Base-by-base conservation (phyloP, 2,888 invertebrate genomes). In the Drosophila algonquin region DNA sequence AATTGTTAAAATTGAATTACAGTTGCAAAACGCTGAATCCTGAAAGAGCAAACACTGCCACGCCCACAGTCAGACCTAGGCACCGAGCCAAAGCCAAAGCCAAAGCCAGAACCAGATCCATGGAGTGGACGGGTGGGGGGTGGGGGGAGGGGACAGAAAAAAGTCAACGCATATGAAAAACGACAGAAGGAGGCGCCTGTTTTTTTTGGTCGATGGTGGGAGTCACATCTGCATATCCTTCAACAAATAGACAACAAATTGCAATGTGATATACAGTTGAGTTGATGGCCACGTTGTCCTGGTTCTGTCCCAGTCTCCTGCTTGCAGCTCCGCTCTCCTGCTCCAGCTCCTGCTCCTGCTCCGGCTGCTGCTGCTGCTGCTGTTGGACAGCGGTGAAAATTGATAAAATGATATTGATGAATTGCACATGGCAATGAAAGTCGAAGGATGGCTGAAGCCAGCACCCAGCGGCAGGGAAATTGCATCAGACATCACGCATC, bases 341-440 rank as follows among this genome's bases (percentile, higher is more conserved):
- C 46, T 63, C 55, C 63, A 70, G 80, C n/a, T n/a, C n/a, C n/a
- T n/a, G n/a, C n/a, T n/a, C 21, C 58, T 52, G 51, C 55, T 47
- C 24, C 3, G 1, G 27, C 12, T 16, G 5, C n/a, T n/a, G n/a
- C 16, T 10, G 24, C 54, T 45, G 27, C 47, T 47, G 55, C 65
- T 75, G 83, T 82, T 82, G 81, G 83, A 84, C 83, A 87, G 80
- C 83, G 82, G 86, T 89, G 90, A 87, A 90, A 90, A 90, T 90
- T 90, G 90, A 90, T 90, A 90, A 90, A 90, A 90, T 87, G 90
- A 90, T 90, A 90, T 90, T 90, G 90, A 90, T 90, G 90, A 90
- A 90, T 90, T 90, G 90, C 90, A 77, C 76, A 82, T 87, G 71
- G 86, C 81, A 79, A 70, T 65, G 65, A 51, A 62, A 62, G 60